Base-by-base conservation (phyloP, 1,140 invertebrate genomes). In the Euura lappo region DNA sequence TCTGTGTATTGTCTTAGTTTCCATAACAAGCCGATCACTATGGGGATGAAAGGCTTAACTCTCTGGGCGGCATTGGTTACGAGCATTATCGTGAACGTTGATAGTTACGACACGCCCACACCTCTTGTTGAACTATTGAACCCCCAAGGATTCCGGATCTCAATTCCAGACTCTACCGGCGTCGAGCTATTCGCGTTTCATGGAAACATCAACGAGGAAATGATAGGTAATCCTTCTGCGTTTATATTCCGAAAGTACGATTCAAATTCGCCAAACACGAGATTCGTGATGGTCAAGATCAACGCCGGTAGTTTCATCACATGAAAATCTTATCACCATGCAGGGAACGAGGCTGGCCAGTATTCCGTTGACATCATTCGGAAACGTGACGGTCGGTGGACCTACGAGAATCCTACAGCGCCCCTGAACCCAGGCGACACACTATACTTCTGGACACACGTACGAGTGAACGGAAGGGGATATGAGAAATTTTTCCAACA, bases 101-200 rank as follows among this genome's bases (percentile, higher is more conserved):
- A 60, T n/a, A 60, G 51, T 60, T 60, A 60, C 51, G 51, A 60
- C 6, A 60, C 51, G 51, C 81, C 82, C 0, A 47, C 74, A 65
- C 81, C 83, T 10, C 75, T 73, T 66, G 75, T 84, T 44, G 66
- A 76, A 73, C 69, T 79, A 2, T 72, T 79, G 28, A 73, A 72
- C 44, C 74, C 79, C 7, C 73, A 72, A 67, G 84, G 84, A 10
- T 83, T 85, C 66, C 69, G 77, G 64, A 76, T 85, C 1, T 80
- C 76, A 44, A 82, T 86, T 66, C 82, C 83, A 2, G 77, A 86
- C 72, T 71, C 77, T 45, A 68, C 72, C 42, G 84, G 84, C 3
- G 78, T 85, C 2, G 45, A 78, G 67, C 74, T 84, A 42, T 84
- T 86, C 72, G 82, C 84, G 0, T 85, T 86, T 64, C 84, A 86